Evolutionary conservation across 2,113 vertebrate genomes (phyloP).

Genomic region (Gambusia affinis): DNA sequence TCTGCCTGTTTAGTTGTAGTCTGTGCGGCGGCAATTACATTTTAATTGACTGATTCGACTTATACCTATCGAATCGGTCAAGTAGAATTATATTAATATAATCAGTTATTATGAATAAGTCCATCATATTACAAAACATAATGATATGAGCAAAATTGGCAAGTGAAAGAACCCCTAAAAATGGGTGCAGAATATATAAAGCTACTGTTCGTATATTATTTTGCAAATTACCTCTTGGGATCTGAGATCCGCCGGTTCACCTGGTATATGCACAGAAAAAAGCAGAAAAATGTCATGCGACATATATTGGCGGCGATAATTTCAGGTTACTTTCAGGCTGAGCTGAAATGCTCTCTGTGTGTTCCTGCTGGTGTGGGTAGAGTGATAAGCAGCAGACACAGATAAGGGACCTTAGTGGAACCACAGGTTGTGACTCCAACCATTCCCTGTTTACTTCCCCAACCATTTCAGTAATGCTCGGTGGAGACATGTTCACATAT

Average conservation of each 20-base stretch:
- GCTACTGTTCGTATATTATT: constrained; percentile 19
- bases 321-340: constrained; percentile 37
- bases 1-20: background rate
- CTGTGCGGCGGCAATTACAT: background rate
- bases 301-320: constrained; percentile 63
- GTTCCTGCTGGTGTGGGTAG: constrained; percentile 55
- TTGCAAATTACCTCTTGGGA: constrained; percentile 13
- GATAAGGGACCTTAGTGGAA: constrained; percentile 67
- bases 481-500: constrained; percentile 14
- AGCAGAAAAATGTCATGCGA: constrained; percentile 51
- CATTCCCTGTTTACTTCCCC: constrained; percentile 42
- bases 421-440: constrained; percentile 56
- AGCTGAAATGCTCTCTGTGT: constrained; percentile 49
- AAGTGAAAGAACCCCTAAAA: background rate
- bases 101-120: no score
- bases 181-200: background rate
- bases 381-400: constrained; percentile 70
- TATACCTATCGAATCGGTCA: no score
- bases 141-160: no score
- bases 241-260: constrained; percentile 16
- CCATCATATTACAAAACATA: background rate
- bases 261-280: background rate
- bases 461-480: constrained; percentile 33
- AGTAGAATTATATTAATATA: background rate
- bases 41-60: background rate